Base-by-base conservation (phyloP, 1,140 invertebrate species). In the Ericerus pela region DNA sequence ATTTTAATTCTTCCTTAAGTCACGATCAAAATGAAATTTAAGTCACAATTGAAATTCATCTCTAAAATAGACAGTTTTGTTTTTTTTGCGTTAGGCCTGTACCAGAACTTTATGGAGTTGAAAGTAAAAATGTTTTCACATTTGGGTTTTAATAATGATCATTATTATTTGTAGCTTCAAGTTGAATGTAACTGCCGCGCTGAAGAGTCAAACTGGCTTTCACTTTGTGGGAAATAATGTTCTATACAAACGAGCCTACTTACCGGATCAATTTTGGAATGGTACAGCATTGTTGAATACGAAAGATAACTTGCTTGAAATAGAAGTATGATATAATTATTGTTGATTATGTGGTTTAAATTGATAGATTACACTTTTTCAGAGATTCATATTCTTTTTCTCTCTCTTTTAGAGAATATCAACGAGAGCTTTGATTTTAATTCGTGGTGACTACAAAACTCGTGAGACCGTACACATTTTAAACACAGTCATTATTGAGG, bases 201-300 rank as follows among this genome's bases (percentile, higher is more conserved):
- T 86, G 22, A 72, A 79, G 58, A 71, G 79, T 36, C 72, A 73
- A 47, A 79, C 80, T 4, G 73, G 76, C 37, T 61, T 82, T 11
- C 75, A 76, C 56, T 75, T 77, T 57, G 73, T 74, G 0, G 30
- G 56, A 11, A 60, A 61, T 11, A 62, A 62, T 33, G 51, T 64
- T 12, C 54, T 60, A 36, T 82, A 82, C 58, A 75, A 72, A 57
- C 70, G 79, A 11, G 73, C 73, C 62, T 76, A 76, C 69, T 64
- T 79, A 63, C 68, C 80, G 28, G 66, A 77, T 62, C 73, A 81
- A 65, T 67, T 71, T 64, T 78, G 80, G 62, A 69, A 80, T 66
- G 69, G 80, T 59, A 63, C 71, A 64, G 68, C 75, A 54, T 64
- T 76, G 30, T 29, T 86, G 2, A 76, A 86, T 67, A 61, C 78